Percentiles rank a stretch among this genome's conserved stretches.
These are phyloP conservation scores for Bombyx mori DNA, from an alignment of 1,140 invertebrate species.

Conservation along the genomic window DNA sequence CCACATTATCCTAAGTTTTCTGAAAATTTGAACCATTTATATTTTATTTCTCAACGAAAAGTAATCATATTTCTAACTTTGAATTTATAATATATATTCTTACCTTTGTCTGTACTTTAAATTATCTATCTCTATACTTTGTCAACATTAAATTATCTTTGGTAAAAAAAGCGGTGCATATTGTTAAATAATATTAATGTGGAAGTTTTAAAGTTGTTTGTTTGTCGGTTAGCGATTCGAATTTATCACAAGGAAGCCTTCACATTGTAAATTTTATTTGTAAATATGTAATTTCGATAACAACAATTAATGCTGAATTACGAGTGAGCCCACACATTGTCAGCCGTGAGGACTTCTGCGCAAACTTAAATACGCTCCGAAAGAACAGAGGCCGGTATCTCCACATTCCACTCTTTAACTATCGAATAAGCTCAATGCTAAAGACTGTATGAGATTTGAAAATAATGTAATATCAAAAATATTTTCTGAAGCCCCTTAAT, in stretches of 20 bases:
- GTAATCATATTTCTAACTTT: too few relatives aligned
- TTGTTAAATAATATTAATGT: background rate
- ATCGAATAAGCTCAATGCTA: conserved; percentile 65
- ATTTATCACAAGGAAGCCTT: conserved; percentile 51
- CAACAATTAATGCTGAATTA: conserved; percentile 54
- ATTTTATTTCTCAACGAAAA: too few relatives aligned
- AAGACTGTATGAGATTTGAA: conserved; percentile 68
- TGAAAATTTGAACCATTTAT: background rate
- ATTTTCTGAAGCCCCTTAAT: conserved; percentile 67
- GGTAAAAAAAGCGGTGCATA: background rate
- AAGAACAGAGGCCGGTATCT: conserved; percentile 20
- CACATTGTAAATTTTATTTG: conserved; percentile 48
- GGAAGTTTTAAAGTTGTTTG: conserved; percentile 37
- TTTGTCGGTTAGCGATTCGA: conserved; percentile 30
- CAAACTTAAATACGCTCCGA: conserved; percentile 25
- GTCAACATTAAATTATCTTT: too few relatives aligned
- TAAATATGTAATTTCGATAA: conserved; percentile 62
- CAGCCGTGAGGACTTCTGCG: conserved; percentile 64
- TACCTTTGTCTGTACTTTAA: too few relatives aligned
- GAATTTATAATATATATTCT: too few relatives aligned
- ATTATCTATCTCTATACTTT: too few relatives aligned
- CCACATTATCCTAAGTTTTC: conserved; percentile 8
- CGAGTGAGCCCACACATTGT: conserved; percentile 51
- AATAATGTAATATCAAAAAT: conserved; percentile 33
- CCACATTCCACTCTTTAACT: conserved; percentile 55